Conservation (phyloP, 2,113 vertebrate genomes). For the Centropus unirufus region DNA sequence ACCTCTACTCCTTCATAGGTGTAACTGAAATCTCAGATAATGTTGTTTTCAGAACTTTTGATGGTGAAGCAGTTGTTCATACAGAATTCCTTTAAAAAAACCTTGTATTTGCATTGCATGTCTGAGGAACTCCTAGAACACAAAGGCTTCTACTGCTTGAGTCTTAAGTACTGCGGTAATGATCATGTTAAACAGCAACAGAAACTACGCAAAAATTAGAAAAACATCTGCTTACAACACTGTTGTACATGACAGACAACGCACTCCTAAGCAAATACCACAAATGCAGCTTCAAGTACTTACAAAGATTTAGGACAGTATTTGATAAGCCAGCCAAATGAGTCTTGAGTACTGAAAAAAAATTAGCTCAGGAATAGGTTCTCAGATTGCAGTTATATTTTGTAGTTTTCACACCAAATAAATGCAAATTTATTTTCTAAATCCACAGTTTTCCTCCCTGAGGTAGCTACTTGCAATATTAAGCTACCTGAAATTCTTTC, state of each 20-base stretch:
- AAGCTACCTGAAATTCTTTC: background rate
- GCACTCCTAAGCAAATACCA: background rate
- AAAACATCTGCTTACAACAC: background rate
- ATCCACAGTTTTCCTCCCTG: background rate
- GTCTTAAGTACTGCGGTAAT: background rate
- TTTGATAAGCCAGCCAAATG: background rate
- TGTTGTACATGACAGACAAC: background rate
- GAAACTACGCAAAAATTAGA: background rate
- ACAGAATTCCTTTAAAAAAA: background rate
- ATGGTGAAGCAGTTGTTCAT: background rate
- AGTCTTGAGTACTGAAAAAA: background rate
- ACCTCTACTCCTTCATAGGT: background rate
- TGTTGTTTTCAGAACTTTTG: background rate
- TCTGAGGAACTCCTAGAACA: background rate
- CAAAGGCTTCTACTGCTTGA: accelerated
- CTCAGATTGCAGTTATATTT: background rate
- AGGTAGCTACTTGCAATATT: background rate
- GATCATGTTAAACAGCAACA: background rate
- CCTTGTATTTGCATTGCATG: background rate
- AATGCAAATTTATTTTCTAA: background rate
- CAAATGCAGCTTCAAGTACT: background rate
- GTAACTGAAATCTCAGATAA: background rate
- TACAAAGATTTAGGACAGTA: background rate
- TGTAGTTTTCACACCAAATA: background rate
- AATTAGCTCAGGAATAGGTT: background rate